Base-by-base conservation (phyloP, 1,140 invertebrate species). In the Calliopsis andreniformis region DNA sequence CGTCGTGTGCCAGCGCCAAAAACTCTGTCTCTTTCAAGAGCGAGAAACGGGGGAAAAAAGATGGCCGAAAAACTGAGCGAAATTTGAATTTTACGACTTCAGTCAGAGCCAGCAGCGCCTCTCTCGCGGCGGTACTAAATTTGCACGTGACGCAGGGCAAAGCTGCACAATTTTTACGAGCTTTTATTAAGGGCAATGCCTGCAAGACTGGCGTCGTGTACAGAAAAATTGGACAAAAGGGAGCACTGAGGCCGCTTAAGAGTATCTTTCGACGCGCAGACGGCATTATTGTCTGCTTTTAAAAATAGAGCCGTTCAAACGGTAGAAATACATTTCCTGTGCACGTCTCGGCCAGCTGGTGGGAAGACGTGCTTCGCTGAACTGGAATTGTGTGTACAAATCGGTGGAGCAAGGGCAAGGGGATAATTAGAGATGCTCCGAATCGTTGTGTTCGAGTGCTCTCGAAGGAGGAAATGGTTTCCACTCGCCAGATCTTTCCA, bases 81-180 rank as follows among this genome's bases (percentile, higher is more conserved):
- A 76, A 78, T 70, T 67, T 67, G 53, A 82, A 79, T 82, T 75
- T 67, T 75, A 78, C 63, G 70, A 84, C 43, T 35, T 14, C 20
- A 6, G 5, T 3, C 14, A 18, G n/a, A 20, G 16, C 4, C 35
- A n/a, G 45, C 20, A 7, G 25, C 28, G 30, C n/a, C 8, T 14
- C n/a, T 16, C 3, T 4, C 16, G 2, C 56, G n/a, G 10, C 43
- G 59, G 53, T 32, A 42, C 47, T 72, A 72, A 72, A 72, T 72
- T 72, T 64, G 16, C 51, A 25, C 62, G 47, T 30, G 59, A 53
- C 51, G 16, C 0, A 28, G 23, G 3, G 43, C 43, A n/a, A 43
- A 49, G 39, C n/a, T 20, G 14, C 43, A 25, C 73, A 43, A 76
- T 70, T 76, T 76, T 70, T 70, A 70, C 67, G 66, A 69, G 73